Evolutionary conservation across 2,888 invertebrate genomes (phyloP).

Genomic region (Hoplodrina blanda): DNA sequence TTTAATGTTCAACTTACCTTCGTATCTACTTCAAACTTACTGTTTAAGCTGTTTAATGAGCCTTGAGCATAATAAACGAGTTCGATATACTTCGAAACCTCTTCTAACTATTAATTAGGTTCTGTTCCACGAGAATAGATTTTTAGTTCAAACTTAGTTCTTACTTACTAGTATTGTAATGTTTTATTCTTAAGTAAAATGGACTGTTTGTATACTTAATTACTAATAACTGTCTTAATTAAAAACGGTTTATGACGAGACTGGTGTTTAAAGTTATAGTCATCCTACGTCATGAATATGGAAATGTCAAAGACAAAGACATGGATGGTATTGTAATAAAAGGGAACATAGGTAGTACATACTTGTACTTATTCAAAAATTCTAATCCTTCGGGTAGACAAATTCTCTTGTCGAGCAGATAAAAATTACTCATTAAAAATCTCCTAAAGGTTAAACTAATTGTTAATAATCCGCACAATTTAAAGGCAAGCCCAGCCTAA

Average conservation of each 20-base stretch:
- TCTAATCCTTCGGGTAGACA: not conserved
- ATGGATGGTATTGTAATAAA: not conserved
- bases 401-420: not conserved
- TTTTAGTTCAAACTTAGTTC: conserved; percentile 17
- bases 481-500: not conserved
- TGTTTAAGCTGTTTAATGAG: conserved; percentile 45
- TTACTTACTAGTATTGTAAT: not conserved
- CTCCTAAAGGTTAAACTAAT: not conserved
- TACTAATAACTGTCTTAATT: not conserved
- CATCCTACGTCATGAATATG: not conserved
- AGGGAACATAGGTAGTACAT: not conserved
- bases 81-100: conserved; percentile 37
- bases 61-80: conserved; percentile 47
- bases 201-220: not conserved
- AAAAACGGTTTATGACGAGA: not conserved
- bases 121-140: conserved; percentile 13
- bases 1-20: conserved; percentile 22
- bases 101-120: conserved; percentile 47
- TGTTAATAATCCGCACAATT: conserved; percentile 17
- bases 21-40: conserved; percentile 36
- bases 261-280: not conserved
- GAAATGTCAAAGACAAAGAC: not conserved
- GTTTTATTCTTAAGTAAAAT: conserved; percentile 1
- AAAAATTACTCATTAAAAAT: not conserved
- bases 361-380: not conserved